Evolutionary conservation across 2,888 invertebrate species (phyloP), one percentile per base, ranked within the genome.

Genomic region (Imbricaverruca yamaguchii): DNA sequence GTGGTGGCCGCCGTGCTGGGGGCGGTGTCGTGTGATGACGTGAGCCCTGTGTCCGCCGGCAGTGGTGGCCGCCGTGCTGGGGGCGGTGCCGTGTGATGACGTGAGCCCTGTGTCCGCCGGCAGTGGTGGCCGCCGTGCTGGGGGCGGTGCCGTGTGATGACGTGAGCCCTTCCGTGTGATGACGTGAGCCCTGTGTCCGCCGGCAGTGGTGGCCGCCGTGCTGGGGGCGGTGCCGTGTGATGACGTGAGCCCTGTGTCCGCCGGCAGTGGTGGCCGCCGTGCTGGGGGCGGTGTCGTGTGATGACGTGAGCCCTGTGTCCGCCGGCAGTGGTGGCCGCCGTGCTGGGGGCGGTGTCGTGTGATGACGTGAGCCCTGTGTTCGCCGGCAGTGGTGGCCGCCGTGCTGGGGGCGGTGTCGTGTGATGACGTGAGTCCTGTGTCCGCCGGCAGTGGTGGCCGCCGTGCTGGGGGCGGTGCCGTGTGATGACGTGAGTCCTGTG

Each of bases 131-230:
- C 0, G 94, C 96, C 2, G 90, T 98, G 81, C 90, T 99, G 85
- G 98, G 96, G 3, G 98, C 97, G 1, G 94, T 98, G 9, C 98
- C 98, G 18, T 78, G n/a, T n/a, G n/a, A n/a, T n/a, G n/a, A n/a
- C n/a, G n/a, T n/a, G n/a, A n/a, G n/a, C n/a, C n/a, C n/a, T n/a
- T n/a, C 39, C 39, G 39, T 39, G 39, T 39, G 39, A 39, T 39
- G 39, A 39, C 39, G 1, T 39, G 39, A 18, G 11, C 13, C 25
- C 67, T 57, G 53, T 23, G 56, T 56, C 18, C 25, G 82, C 80
- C 89, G 89, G 65, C 89, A 92, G 95, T 94, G 80, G 89, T 97
- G 85, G 98, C 97, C 0, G 94, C 96, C 2, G 90, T 98, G 81
- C 90, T 99, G 85, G 98, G 96, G 3, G 98, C 97, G 1, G 94